These are phyloP conservation scores for Pseudopodoces humilis DNA, from an alignment of 2,113 vertebrate species.

Conservation along the genomic window DNA sequence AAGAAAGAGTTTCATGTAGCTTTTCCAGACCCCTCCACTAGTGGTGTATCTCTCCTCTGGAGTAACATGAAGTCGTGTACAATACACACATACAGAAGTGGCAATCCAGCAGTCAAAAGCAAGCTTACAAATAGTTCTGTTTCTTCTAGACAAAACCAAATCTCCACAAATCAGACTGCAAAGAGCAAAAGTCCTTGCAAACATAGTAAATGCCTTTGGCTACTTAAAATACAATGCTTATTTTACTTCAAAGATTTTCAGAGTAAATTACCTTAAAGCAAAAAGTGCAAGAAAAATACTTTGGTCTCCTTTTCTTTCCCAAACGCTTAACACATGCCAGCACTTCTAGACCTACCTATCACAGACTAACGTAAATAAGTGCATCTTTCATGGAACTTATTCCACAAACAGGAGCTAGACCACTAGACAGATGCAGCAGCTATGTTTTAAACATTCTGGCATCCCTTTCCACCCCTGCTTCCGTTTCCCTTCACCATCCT, in stretches of 20 bases:
- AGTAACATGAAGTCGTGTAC: not conserved
- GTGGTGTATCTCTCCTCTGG: not conserved
- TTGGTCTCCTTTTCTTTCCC: not conserved
- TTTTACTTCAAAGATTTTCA: conserved; percentile 62
- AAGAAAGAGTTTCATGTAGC: not conserved
- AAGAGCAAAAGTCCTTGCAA: conserved; percentile 42
- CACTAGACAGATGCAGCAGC: conserved; percentile 22
- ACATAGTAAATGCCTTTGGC: conserved; percentile 28
- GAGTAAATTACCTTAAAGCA: conserved; percentile 31
- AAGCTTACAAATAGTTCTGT: conserved; percentile 9
- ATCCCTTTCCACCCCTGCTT: not conserved
- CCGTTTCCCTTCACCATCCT: not conserved
- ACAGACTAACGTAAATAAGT: conserved; percentile 44
- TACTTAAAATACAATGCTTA: conserved; percentile 57
- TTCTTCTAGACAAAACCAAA: conserved; percentile 28
- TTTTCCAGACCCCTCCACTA: not conserved
- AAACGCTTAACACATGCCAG: not conserved
- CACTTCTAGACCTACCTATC: conserved; percentile 26
- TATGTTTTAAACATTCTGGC: conserved; percentile 20
- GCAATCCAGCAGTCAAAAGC: not conserved
- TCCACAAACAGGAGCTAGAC: conserved; percentile 37
- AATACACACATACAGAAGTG: not conserved
- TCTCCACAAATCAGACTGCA: not conserved
- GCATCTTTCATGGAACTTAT: conserved; percentile 53
- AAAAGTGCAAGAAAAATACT: not conserved